Conservation (phyloP, 2,113 vertebrate species). For the Rhombomys opimus region DNA sequence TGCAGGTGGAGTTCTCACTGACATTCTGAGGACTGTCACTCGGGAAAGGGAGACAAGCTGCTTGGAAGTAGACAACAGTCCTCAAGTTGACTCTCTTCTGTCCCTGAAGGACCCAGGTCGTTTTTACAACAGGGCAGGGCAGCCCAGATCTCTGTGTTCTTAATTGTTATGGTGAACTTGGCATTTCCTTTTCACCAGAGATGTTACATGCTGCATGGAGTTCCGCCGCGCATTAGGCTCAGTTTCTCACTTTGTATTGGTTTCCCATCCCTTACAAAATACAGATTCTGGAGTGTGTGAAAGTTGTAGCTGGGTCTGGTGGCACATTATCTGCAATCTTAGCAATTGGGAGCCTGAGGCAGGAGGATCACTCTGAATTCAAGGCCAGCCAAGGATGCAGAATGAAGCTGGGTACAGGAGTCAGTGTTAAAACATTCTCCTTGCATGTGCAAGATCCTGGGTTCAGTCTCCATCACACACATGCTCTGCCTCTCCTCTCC, state of each 20-base stretch:
- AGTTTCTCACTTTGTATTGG: neutral
- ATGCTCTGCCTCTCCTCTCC: neutral
- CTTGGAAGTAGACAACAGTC: neutral
- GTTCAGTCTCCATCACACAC: neutral
- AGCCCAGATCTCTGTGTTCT: neutral
- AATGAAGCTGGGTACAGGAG: neutral
- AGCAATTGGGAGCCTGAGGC: neutral
- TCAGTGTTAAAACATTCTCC: neutral
- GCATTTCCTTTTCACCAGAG: neutral
- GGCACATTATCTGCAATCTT: neutral
- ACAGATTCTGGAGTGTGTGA: neutral
- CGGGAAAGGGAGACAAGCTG: neutral
- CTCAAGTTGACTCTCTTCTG: neutral
- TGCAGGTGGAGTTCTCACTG: neutral
- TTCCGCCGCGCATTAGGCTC: neutral
- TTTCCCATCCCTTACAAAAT: neutral
- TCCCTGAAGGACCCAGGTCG: neutral
- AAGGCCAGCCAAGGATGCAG: neutral
- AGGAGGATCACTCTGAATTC: neutral
- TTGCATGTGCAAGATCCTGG: neutral
- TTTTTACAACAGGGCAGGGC: neutral
- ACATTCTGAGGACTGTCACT: too few species aligned
- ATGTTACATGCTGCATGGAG: neutral
- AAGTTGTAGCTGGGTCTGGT: neutral
- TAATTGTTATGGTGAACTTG: neutral